Base-by-base conservation (phyloP, 30 jellyfish, hydroid and myxozoan genomes). In the Chironex yamaguchii region DNA sequence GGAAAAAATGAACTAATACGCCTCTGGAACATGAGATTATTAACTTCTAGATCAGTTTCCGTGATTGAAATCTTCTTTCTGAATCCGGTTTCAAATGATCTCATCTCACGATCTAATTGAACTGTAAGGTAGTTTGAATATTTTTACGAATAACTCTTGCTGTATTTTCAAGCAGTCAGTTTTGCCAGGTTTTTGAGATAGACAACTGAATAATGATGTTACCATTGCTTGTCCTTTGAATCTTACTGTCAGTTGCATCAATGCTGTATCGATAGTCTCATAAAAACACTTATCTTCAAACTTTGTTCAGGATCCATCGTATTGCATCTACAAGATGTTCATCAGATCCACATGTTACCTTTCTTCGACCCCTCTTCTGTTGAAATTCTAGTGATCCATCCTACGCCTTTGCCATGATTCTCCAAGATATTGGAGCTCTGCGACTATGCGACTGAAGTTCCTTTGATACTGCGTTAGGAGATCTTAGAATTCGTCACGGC, bases 1-100 rank as follows among this genome's bases (percentile, higher is more conserved):
- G 81, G 89, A 34, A 52, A 78, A 20, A 80, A 78, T 6, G 82
- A 79, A 31, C 90, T 79, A 24, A 79, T 68, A 27, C 90, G 52
- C 36, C 82, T 79, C 32, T 78, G 70, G 49, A 78, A 29, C 81
- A 78, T 78, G 32, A 78, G 20, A 62, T 52, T 35, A 27, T 20
- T 34, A 4, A 79, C n/a, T 1, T 79, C 90, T 23, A 62, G 12
- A 63, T 36, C 68, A 21, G 90, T 13, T 34, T 31, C 34, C 20
- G 34, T 78, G 28, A 14, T 52, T 78, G 22, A 11, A 4, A 34
- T 54, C 28, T 54, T 51, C n/a, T 54, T 31, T 14, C 89, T 2
- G 63, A 78, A 54, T 27, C 63, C 89, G 49, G 21, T 78, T 0
- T 32, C 81, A 53, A 78, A 62, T 29, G 89, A 22, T 50, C 89